Evolutionary conservation across 2,797 vertebrate genomes (phyloP).

Genomic region (Coendou prehensilis): DNA sequence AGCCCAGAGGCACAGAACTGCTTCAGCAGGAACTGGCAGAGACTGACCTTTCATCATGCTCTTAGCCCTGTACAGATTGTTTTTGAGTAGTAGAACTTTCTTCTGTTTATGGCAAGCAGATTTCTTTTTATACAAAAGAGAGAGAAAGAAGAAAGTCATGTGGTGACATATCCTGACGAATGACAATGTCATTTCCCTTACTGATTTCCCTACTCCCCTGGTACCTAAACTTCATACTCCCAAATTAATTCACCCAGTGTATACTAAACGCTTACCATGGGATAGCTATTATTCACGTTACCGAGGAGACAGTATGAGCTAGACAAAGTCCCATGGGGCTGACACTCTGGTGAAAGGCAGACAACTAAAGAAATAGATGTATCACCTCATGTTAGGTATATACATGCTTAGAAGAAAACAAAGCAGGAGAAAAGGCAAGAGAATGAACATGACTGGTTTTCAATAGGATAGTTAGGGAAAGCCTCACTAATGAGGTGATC

Average conservation of each 20-base stretch:
- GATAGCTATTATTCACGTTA: constrained; percentile 52
- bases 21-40: background rate
- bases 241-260: constrained; percentile 65
- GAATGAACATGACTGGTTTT: background rate
- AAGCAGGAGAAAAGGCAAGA: background rate
- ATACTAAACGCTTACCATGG: constrained; percentile 14
- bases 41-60: background rate
- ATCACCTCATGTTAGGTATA: background rate
- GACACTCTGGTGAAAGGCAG: background rate
- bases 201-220: background rate
- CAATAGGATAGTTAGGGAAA: background rate
- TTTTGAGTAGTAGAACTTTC: background rate
- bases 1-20: background rate
- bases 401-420: background rate
- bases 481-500: background rate
- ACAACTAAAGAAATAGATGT: background rate
- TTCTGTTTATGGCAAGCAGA: background rate
- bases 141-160: background rate
- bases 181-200: background rate
- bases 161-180: background rate
- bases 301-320: constrained; percentile 51
- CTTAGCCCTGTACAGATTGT: background rate
- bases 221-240: constrained; percentile 37
- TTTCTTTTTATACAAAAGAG: constrained; percentile 30
- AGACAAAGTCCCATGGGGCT: background rate